Evolutionary conservation across 2,888 invertebrate species (phyloP).

Genomic region (Arrhopalites spinosus): DNA sequence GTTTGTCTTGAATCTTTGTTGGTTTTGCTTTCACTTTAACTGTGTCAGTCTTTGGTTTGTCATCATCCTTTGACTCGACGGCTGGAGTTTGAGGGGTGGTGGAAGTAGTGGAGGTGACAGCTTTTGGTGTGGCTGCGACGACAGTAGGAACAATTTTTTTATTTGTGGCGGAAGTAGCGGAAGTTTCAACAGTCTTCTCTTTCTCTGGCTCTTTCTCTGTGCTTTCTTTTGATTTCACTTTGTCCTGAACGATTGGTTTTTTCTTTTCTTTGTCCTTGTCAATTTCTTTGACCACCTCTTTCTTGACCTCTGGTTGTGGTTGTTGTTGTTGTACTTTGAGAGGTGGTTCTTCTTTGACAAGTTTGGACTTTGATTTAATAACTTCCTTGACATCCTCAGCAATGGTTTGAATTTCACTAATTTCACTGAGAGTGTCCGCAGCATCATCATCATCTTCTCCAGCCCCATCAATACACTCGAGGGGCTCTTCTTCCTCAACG

Average conservation of each 20-base stretch:
- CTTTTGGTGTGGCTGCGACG: slow-evolving; percentile 56
- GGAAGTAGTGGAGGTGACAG: not conserved
- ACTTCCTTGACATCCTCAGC: slow-evolving; percentile 47
- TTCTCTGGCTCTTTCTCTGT: slow-evolving; percentile 58
- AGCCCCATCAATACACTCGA: slow-evolving; percentile 53
- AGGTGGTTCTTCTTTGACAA: not conserved
- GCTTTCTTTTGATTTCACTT: not conserved
- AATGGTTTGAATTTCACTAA: slow-evolving; percentile 53
- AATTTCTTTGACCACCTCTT: not conserved
- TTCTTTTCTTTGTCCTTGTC: not conserved
- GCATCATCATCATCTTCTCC: slow-evolving; percentile 47
- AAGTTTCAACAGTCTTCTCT: slow-evolving; percentile 63
- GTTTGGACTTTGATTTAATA: slow-evolving; percentile 10
- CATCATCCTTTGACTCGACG: slow-evolving; percentile 51
- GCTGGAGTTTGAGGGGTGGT: too few relatives aligned
- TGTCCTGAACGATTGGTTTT: not conserved
- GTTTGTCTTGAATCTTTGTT: slow-evolving; percentile 18
- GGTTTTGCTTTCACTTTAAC: not conserved
- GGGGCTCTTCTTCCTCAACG: slow-evolving; percentile 66
- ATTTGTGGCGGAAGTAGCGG: slow-evolving; percentile 58
- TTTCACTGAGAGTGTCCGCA: slow-evolving; percentile 54
- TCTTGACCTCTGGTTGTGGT: not conserved
- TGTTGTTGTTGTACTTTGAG: not conserved
- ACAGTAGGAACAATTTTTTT: slow-evolving; percentile 65
- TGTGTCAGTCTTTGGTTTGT: slow-evolving; percentile 36